Conservation (phyloP, 1,140 invertebrate genomes). For the Zaprionus ornatus region DNA sequence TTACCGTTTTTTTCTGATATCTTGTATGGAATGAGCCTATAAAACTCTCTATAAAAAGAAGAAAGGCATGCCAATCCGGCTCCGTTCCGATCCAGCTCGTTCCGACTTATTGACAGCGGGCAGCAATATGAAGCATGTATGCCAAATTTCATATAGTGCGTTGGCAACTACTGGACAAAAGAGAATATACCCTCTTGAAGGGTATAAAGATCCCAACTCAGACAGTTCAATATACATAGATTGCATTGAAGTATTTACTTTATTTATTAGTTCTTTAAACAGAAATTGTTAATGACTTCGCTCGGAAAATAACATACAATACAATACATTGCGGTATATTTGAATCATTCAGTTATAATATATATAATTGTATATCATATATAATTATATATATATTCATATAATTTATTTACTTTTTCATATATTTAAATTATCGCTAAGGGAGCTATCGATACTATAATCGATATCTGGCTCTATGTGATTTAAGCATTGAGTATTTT, state of each 20-base stretch:
- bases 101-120: no score
- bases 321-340: conserved; percentile 62
- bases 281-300: conserved; percentile 63
- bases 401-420: conserved; percentile 25
- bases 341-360: conserved; percentile 53
- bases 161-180: no score
- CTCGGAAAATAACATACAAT: conserved; percentile 69
- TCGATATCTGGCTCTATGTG: conserved; percentile 10
- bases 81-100: no score
- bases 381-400: conserved; percentile 36
- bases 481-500: conserved; percentile 64
- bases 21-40: no score
- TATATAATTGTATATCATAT: conserved; percentile 44
- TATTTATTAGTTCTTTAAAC: conserved; percentile 65
- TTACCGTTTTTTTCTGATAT: not conserved
- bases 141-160: no score
- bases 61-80: no score
- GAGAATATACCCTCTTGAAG: no score
- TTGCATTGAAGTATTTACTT: conserved; percentile 63
- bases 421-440: conserved; percentile 29
- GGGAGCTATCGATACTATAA: conserved; percentile 17
- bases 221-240: not conserved
- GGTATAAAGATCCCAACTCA: no score
- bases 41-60: no score
- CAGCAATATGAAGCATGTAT: no score